These are phyloP conservation scores for Caretta caretta DNA, from an alignment of 2,113 vertebrate species.

Conservation along the genomic window DNA sequence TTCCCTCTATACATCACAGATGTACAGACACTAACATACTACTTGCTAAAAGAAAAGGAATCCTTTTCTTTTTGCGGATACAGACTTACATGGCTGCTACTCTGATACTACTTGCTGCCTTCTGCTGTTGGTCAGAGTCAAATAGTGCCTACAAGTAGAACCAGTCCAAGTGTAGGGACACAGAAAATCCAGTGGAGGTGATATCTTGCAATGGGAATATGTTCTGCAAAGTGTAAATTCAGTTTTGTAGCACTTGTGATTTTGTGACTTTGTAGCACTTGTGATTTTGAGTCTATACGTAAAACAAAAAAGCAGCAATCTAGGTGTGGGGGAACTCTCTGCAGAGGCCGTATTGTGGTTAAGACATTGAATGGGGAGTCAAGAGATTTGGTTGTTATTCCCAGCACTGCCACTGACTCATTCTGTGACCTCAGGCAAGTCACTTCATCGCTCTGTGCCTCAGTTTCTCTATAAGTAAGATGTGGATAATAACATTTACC, in stretches of 20 bases:
- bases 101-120: background rate
- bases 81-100: no score
- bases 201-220: background rate
- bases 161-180: background rate
- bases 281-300: background rate
- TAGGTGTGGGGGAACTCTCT: background rate
- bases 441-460: background rate
- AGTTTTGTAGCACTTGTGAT: background rate
- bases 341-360: background rate
- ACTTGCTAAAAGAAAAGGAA: background rate
- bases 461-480: background rate
- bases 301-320: background rate
- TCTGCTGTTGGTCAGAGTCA: background rate
- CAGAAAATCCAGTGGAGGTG: background rate
- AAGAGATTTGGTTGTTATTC: background rate
- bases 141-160: background rate
- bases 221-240: background rate
- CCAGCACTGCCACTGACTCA: background rate
- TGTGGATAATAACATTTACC: background rate
- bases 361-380: background rate
- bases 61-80: no score
- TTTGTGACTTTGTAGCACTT: accelerated
- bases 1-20: background rate
- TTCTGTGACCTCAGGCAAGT: background rate
- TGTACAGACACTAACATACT: background rate